Percentiles rank a stretch among this genome's conserved stretches.
Evolutionary conservation across 2,797 vertebrate genomes (phyloP).

Genomic region (Mormyrus hasselquistii): DNA sequence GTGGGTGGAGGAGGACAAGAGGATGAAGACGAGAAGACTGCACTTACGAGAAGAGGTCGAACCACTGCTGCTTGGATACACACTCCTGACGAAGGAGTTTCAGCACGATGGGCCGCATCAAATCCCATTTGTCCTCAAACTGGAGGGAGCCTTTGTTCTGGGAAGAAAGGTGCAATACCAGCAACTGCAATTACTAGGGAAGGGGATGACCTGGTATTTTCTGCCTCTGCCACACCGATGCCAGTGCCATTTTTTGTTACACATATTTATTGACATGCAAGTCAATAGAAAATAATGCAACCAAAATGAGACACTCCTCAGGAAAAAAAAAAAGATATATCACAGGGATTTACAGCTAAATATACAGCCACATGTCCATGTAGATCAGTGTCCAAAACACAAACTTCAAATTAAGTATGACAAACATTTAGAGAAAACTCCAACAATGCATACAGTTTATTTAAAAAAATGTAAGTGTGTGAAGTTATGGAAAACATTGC

Average conservation of each 20-base stretch:
- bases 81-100: constrained; percentile 96
- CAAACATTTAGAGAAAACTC: not conserved
- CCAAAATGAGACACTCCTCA: not conserved
- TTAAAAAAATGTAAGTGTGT: not conserved
- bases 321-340: not conserved
- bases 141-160: constrained; percentile 99
- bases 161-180: constrained; percentile 9
- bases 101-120: constrained; percentile 94
- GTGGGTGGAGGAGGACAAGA: not conserved
- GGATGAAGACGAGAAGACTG: not conserved
- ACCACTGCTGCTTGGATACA: constrained; percentile 97
- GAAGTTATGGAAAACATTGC: not conserved
- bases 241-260: not conserved
- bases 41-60: constrained; percentile 92
- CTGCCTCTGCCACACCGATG: not conserved
- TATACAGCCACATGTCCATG: not conserved
- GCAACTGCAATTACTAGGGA: not conserved
- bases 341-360: not conserved
- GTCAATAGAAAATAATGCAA: not conserved
- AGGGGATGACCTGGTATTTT: not conserved
- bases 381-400: not conserved
- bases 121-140: constrained; percentile 99
- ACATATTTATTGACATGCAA: not conserved
- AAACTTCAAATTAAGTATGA: not conserved
- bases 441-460: not conserved